Base-by-base conservation (phyloP, 2,888 invertebrate species). In the Drosophila mercatorum region DNA sequence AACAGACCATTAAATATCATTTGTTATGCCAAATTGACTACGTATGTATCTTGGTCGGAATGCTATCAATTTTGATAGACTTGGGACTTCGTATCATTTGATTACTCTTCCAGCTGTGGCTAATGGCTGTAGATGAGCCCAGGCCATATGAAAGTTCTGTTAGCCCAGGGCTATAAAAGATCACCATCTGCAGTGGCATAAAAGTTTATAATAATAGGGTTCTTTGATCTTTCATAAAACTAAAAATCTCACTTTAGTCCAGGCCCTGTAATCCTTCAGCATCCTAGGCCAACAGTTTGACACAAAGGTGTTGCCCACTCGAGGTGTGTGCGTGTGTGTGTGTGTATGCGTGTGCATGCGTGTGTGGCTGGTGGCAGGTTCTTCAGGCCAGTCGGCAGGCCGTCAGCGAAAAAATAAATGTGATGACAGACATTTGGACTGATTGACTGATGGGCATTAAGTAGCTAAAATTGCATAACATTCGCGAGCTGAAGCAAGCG, bases 401-500 rank as follows among this genome's bases (percentile, higher is more conserved):
- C 75, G 70, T 70, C 65, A 46, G n/a, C 57, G 38, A 26, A 49
- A 61, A 65, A 80, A 72, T 68, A 76, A 70, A 78, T 81, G 88
- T 64, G 88, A 76, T 84, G 89, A 89, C 85, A 89, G 88, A 79
- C 88, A 89, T 88, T 77, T 72, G 68, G 83, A 59, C 74, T 80
- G 88, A 89, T 88, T 84, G 88, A 89, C 89, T 89, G 89, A 84
- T 89, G 84, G 88, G 80, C 84, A 74, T 84, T 88, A 88, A 84
- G 83, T 88, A 84, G 89, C 83, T 89, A 44, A 81, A 84, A 88
- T 84, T 88, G 83, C 83, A 84, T 83, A 83, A 88, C 83, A 86
- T 83, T 73, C 71, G 74, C 59, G 57, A 53, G 22, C 55, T 40
- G 0, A 36, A 52, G 36, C 34, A 5, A 44, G 44, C 22, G 22